These are phyloP conservation scores for Nanger granti DNA, from an alignment of 2,113 vertebrate genomes.

Conservation along the genomic window DNA sequence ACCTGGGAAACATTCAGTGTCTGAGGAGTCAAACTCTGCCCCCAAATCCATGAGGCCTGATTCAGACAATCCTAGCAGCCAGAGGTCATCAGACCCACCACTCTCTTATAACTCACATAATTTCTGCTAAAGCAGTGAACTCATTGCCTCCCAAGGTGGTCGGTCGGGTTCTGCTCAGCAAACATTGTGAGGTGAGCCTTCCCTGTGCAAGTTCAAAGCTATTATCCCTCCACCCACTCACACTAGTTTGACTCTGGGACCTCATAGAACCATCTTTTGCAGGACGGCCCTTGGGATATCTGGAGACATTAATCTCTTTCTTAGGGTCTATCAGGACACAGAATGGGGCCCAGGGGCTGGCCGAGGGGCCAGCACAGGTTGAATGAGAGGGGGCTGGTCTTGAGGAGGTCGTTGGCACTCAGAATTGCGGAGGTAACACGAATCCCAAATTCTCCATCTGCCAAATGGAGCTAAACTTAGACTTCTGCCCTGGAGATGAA, in stretches of 20 bases:
- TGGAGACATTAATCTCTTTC: neutral
- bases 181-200: neutral
- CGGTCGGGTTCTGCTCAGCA: neutral
- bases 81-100: neutral
- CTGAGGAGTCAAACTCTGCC: neutral
- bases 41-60: neutral
- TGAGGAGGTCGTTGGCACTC: fast-evolving
- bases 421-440: no score
- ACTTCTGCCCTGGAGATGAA: neutral
- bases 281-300: neutral
- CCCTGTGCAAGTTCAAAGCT: fast-evolving
- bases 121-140: neutral
- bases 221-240: neutral
- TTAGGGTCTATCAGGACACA: neutral
- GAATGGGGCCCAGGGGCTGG: neutral
- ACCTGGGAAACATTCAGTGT: neutral
- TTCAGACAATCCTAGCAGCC: neutral
- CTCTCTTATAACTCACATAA: neutral
- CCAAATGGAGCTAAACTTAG: neutral
- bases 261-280: neutral
- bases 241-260: neutral
- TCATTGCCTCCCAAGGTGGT: fast-evolving
- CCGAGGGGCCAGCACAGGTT: no score
- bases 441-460: neutral
- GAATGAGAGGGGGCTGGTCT: neutral